Evolutionary conservation across 2,888 invertebrate genomes (phyloP).

Genomic region (Campoletis raptor): DNA sequence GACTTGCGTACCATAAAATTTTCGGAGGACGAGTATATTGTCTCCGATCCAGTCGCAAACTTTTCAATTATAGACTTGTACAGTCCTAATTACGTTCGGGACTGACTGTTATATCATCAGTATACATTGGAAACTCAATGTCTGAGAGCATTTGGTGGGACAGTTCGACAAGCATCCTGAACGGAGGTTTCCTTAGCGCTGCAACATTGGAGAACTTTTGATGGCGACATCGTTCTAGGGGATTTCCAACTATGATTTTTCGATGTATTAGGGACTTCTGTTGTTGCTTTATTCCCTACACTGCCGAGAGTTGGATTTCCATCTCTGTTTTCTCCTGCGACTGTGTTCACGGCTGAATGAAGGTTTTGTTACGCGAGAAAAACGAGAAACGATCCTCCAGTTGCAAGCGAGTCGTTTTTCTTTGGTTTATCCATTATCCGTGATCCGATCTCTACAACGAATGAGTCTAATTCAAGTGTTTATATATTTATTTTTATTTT

Average conservation of each 20-base stretch:
- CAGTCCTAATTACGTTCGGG: too few relatives aligned
- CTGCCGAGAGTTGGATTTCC: not conserved
- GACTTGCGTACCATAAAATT: not conserved
- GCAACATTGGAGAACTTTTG: not conserved
- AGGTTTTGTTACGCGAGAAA: conserved; percentile 43
- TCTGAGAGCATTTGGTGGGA: too few relatives aligned
- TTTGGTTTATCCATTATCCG: conserved; percentile 22
- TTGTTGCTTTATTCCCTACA: not conserved
- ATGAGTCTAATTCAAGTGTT: conserved; percentile 21
- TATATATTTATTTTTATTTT: conserved; percentile 6
- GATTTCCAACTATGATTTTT: not conserved
- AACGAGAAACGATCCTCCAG: conserved; percentile 10
- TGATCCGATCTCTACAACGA: conserved; percentile 1
- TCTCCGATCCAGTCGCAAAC: too few relatives aligned
- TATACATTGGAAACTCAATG: too few relatives aligned
- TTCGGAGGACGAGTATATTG: not conserved
- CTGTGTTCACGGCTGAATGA: conserved; percentile 31
- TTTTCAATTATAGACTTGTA: too few relatives aligned
- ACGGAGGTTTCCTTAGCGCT: not conserved
- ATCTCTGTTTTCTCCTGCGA: not conserved
- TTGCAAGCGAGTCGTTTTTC: conserved; percentile 14
- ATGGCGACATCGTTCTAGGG: not conserved
- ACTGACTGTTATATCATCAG: too few relatives aligned
- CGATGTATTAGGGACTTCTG: conserved; percentile 10
- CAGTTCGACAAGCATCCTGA: too few relatives aligned